A percentile compares a stretch with the other conserved stretches of the same genome.
Evolutionary conservation across 2,888 invertebrate genomes (phyloP).

Genomic region (Sesia apiformis): DNA sequence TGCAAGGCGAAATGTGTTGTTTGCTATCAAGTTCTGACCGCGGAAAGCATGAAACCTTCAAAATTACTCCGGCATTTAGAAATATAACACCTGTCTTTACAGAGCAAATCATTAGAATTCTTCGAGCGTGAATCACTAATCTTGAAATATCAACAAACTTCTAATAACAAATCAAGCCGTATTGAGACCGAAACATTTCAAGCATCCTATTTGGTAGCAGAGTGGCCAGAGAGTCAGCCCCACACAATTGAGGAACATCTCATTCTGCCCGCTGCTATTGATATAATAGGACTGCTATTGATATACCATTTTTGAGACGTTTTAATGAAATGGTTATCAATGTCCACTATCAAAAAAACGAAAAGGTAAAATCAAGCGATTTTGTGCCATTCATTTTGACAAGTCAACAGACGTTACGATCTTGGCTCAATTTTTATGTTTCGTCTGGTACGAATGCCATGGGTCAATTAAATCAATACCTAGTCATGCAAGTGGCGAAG

Average conservation of each 20-base stretch:
- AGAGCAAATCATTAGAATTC: conserved; percentile 7
- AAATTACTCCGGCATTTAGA: neutral
- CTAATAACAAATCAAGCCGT: neutral
- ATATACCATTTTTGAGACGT: no score
- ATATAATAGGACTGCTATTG: neutral
- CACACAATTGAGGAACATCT: no score
- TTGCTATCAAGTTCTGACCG: no score
- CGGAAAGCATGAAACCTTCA: no score
- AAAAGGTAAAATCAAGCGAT: no score
- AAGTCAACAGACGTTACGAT: neutral
- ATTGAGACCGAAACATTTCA: neutral
- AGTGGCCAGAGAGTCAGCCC: no score
- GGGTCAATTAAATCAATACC: conserved; percentile 14
- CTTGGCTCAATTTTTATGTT: conserved; percentile 19
- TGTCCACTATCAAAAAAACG: no score
- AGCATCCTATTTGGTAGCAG: neutral
- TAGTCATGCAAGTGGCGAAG: no score
- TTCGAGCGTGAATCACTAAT: conserved; percentile 9
- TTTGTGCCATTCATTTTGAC: no score
- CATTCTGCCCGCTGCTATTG: neutral
- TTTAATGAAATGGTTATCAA: conserved; percentile 18
- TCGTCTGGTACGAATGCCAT: conserved; percentile 20
- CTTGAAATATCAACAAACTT: conserved; percentile 4
- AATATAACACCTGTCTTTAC: conserved; percentile 10
- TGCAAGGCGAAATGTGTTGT: conserved; percentile 1